Evolutionary conservation across 2,797 vertebrate genomes (phyloP).

Genomic region (Denticeps clupeoides): DNA sequence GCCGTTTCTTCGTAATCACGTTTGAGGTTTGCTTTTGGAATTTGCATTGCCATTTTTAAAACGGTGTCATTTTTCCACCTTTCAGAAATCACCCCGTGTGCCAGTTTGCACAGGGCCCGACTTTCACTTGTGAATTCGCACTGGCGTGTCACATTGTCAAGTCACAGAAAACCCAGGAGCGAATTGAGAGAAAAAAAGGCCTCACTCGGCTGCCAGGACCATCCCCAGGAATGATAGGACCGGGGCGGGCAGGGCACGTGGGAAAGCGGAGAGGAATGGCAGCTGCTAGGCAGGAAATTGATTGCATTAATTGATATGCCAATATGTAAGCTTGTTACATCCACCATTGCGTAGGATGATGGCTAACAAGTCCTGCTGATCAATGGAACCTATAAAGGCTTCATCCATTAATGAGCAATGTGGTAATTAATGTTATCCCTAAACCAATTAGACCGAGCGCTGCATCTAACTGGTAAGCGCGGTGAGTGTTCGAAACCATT

Average conservation of each 20-base stretch:
- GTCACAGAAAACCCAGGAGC: slow-evolving; percentile 28
- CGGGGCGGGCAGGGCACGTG: slow-evolving; percentile 36
- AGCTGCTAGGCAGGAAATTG: slow-evolving; percentile 95
- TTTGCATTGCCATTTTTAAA: too few species aligned
- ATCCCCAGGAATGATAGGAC: slow-evolving; percentile 48
- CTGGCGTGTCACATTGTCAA: slow-evolving; percentile 7
- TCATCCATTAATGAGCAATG: slow-evolving; percentile 99
- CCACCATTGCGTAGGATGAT: slow-evolving; percentile 96
- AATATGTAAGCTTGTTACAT: slow-evolving; percentile 99
- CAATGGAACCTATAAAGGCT: slow-evolving; percentile 99
- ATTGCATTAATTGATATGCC: slow-evolving; percentile 99
- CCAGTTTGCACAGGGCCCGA: too few species aligned
- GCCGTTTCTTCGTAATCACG: too few species aligned
- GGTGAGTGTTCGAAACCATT: slow-evolving; percentile 46
- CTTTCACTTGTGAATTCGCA: slow-evolving; percentile 12
- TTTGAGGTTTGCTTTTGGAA: too few species aligned
- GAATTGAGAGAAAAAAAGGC: too few species aligned
- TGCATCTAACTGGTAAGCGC: slow-evolving; percentile 60
- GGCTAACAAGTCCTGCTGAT: slow-evolving; percentile 96
- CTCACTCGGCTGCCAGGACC: slow-evolving; percentile 51
- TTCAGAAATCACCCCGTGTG: slow-evolving; percentile 5
- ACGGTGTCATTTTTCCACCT: too few species aligned
- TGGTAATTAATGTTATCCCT: slow-evolving; percentile 99
- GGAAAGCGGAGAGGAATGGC: slow-evolving; percentile 55
- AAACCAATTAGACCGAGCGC: slow-evolving; percentile 86